Evolutionary conservation across 1,140 invertebrate genomes (phyloP).

Genomic region (Cyclargus thomasi): DNA sequence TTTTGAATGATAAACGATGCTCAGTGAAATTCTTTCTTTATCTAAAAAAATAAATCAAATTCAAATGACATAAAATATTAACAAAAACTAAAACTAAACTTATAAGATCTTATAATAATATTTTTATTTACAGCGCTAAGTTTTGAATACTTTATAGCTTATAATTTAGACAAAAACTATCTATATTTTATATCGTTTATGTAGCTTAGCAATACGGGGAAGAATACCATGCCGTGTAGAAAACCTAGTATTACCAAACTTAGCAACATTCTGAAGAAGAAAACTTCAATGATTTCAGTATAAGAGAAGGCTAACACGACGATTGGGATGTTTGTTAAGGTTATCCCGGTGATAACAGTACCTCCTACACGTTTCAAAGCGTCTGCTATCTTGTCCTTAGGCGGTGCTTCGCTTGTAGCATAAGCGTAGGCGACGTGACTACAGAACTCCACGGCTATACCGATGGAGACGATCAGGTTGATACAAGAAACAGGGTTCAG

Average conservation of each 20-base stretch:
- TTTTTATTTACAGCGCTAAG: background rate
- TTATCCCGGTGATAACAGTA: constrained; percentile 93
- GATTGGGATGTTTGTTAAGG: constrained; percentile 94
- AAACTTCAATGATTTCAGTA: constrained; percentile 92
- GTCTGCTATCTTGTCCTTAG: constrained; percentile 80
- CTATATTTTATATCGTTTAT: constrained; percentile 44
- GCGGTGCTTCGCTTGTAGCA: constrained; percentile 77
- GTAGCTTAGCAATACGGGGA: constrained; percentile 84
- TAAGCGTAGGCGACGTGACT: constrained; percentile 92
- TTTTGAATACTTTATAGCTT: background rate
- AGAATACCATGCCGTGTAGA: constrained; percentile 90
- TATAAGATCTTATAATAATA: background rate
- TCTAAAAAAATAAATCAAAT: too few relatives aligned
- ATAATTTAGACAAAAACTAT: background rate
- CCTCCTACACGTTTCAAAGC: constrained; percentile 87
- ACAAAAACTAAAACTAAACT: background rate
- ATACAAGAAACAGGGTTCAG: constrained; percentile 96
- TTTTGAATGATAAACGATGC: too few relatives aligned
- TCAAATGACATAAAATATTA: background rate
- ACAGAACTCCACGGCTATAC: constrained; percentile 96
- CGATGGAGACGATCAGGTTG: constrained; percentile 91
- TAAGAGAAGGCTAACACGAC: constrained; percentile 94
- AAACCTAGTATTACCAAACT: constrained; percentile 93
- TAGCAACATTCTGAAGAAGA: constrained; percentile 96
- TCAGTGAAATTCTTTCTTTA: too few relatives aligned